Evolutionary conservation across 2,113 vertebrate genomes (phyloP), one percentile per base, ranked within the genome.

Genomic region (Piprites chloris): DNA sequence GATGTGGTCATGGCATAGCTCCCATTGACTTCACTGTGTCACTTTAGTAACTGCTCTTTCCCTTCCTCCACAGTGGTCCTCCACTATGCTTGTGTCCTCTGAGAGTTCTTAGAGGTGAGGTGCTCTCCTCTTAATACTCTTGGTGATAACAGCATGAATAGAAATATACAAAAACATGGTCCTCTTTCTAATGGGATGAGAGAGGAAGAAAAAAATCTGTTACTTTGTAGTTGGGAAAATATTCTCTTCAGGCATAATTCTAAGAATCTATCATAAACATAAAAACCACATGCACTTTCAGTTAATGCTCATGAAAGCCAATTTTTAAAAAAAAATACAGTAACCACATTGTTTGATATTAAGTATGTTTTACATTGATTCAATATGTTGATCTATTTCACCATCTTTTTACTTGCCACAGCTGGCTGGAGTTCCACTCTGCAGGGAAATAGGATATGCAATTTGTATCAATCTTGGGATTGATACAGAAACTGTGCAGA

Each of bases 331-430:
- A 71, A 12, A 52, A 74, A 81, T 61, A 28, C 6, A 65, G 44
- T 68, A 73, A 85, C 23, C 23, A 26, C 53, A 87, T 87, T 50
- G 9, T 68, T 89, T 94, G 27, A 52, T 95, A 78, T 53, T 87
- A 75, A 87, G 19, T 66, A 14, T 83, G 41, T 87, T 95, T 93
- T 85, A 59, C 72, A 81, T 83, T 94, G 76, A n/a, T 91, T 94
- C 72, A 77, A 8, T 92, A 10, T 95, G 58, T 85, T 86, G 55
- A 68, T 93, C 44, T 94, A 8, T 92, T 89, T 85, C 74, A 91
- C 92, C 55, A 59, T 93, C 59, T 90, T 79, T 55, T 27, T 90
- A 63, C 87, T 96, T 89, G 55, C 42, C 55, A 52, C 23, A 93
- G 33, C 92, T 96, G 87, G 62, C 82, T 68, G 15, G 28, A 79